Evolutionary conservation across 2,113 vertebrate genomes (phyloP).

Genomic region (Egretta garzetta): DNA sequence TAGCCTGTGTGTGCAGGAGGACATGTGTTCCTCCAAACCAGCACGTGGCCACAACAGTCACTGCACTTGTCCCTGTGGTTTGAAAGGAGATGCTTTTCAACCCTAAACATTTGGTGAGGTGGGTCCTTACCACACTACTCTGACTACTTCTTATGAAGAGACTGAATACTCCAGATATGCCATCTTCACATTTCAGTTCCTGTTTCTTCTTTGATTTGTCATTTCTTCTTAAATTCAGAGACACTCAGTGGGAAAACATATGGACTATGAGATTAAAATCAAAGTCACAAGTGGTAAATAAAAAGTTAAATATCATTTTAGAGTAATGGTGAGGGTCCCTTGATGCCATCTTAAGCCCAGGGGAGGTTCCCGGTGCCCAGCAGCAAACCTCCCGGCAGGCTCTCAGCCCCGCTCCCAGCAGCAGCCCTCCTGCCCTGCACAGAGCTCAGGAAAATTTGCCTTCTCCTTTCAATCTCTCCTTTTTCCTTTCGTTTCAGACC

Average conservation of each 20-base stretch:
- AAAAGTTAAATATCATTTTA: neutral
- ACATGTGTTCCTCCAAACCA: fast-evolving
- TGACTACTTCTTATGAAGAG: neutral
- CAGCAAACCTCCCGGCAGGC: neutral
- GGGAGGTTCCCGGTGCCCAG: fast-evolving
- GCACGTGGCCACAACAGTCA: neutral
- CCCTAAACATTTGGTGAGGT: neutral
- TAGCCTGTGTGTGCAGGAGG: neutral
- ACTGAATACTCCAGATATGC: fast-evolving
- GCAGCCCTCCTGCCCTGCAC: neutral
- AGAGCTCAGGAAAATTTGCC: neutral
- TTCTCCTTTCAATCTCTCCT: neutral
- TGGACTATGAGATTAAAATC: neutral
- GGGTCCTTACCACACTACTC: neutral
- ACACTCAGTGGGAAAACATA: neutral
- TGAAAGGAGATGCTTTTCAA: neutral
- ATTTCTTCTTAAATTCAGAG: neutral
- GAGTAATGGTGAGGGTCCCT: neutral
- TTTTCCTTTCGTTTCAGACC: neutral
- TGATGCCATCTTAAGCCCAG: neutral
- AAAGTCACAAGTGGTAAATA: neutral
- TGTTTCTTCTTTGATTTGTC: neutral
- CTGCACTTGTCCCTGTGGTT: neutral
- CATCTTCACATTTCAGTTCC: neutral
- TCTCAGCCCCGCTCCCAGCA: neutral